A percentile compares a stretch with the other conserved stretches of the same genome.
phyloP scores from a whole-genome alignment of 2,113 vertebrate species.

The Rhodinocichla rosea region DNA sequence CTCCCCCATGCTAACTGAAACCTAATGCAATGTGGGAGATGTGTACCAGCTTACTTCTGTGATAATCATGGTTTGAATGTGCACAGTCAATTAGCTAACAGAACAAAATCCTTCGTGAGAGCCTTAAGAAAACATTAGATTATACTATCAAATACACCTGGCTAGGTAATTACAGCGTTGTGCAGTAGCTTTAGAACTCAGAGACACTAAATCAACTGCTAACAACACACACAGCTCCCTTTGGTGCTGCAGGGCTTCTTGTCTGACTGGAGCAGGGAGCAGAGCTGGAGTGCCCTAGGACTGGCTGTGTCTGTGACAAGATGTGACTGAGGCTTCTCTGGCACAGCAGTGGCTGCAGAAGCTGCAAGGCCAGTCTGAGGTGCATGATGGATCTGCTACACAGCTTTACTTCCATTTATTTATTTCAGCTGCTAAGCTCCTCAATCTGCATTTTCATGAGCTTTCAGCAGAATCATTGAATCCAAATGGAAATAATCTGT shows the following conservation, averaged over 20 bases:
- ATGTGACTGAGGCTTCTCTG: background rate
- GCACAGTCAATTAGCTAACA: background rate
- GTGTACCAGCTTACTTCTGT: background rate
- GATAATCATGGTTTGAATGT: background rate
- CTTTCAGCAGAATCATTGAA: background rate
- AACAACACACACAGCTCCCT: background rate
- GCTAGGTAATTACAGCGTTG: background rate
- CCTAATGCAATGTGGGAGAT: background rate
- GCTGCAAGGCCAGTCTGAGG: background rate
- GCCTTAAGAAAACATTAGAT: background rate
- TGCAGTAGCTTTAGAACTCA: background rate
- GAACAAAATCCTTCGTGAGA: background rate
- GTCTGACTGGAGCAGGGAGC: background rate
- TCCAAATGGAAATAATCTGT: constrained; percentile 32
- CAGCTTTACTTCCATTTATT: background rate
- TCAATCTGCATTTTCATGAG: constrained; percentile 28
- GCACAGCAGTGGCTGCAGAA: background rate
- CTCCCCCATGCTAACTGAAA: background rate
- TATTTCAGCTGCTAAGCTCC: background rate
- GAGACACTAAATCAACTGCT: background rate
- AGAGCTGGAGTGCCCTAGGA: background rate
- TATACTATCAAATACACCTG: background rate
- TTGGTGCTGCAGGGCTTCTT: background rate
- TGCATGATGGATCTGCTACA: background rate
- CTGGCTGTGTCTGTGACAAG: background rate